These are phyloP conservation scores for Pimpla rufipes DNA, from an alignment of 2,888 invertebrate genomes.

Conservation along the genomic window DNA sequence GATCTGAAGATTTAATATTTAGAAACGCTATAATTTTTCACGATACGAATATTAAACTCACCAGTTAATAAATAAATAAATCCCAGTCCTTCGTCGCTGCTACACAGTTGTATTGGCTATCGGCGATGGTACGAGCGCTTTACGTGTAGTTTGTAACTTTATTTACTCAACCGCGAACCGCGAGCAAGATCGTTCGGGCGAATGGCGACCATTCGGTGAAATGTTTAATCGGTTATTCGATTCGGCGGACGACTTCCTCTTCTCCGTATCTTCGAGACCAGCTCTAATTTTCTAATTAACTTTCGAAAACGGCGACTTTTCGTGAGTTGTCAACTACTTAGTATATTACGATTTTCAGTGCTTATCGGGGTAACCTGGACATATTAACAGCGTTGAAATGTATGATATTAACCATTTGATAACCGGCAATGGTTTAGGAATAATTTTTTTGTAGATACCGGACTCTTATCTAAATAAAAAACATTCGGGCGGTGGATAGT, in stretches of 20 bases:
- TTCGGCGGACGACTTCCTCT: constrained; percentile 47
- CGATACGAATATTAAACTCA: no score
- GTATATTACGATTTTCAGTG: not conserved
- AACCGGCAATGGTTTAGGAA: not conserved
- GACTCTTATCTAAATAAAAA: not conserved
- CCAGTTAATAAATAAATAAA: no score
- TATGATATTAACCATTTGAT: not conserved
- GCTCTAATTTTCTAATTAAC: constrained; percentile 27
- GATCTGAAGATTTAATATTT: no score
- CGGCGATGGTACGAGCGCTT: constrained; percentile 54
- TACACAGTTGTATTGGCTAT: constrained; percentile 45
- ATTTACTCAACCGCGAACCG: constrained; percentile 45
- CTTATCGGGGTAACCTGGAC: not conserved
- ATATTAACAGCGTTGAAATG: not conserved
- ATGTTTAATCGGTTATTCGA: constrained; percentile 55
- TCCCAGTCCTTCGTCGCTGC: constrained; percentile 10
- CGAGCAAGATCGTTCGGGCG: constrained; percentile 53
- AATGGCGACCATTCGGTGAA: constrained; percentile 26
- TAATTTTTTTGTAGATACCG: not conserved
- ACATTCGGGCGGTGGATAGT: not conserved
- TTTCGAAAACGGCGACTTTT: constrained; percentile 10
- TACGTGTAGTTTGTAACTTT: constrained; percentile 62
- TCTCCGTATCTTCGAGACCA: not conserved
- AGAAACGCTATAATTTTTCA: no score
- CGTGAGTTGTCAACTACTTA: not conserved